phyloP scores from a whole-genome alignment of 2,797 vertebrate species.

The Poeciliopsis turneri region DNA sequence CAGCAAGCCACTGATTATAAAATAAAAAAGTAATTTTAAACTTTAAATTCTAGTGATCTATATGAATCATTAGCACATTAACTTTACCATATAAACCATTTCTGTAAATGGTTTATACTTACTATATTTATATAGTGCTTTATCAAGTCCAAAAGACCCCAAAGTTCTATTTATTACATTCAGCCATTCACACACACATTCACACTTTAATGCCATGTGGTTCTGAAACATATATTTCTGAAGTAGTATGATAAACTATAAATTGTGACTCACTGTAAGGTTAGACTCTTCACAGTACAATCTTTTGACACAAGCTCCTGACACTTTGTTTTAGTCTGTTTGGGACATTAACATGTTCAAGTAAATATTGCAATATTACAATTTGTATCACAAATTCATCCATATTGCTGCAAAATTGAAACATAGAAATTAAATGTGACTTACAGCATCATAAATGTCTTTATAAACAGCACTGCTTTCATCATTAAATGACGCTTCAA shows the following conservation, averaged over 20 bases:
- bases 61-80: not conserved
- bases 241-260: not conserved
- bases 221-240: not conserved
- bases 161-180: no score
- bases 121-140: no score
- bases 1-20: no score
- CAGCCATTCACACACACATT: no score
- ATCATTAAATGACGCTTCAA: fast-evolving
- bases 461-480: fast-evolving
- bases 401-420: not conserved
- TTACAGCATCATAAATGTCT: not conserved
- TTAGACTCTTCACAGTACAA: not conserved
- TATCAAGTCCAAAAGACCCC: no score
- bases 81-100: no score
- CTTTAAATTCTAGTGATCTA: not conserved
- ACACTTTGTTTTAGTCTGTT: constrained; percentile 38
- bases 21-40: not conserved
- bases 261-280: not conserved
- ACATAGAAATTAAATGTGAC: not conserved
- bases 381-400: not conserved
- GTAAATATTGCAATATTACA: not conserved
- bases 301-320: not conserved
- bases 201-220: not conserved
- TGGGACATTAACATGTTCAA: constrained; percentile 7
- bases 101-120: no score